phyloP scores from a whole-genome alignment of 2,113 vertebrate species.

The Carollia perspicillata region DNA sequence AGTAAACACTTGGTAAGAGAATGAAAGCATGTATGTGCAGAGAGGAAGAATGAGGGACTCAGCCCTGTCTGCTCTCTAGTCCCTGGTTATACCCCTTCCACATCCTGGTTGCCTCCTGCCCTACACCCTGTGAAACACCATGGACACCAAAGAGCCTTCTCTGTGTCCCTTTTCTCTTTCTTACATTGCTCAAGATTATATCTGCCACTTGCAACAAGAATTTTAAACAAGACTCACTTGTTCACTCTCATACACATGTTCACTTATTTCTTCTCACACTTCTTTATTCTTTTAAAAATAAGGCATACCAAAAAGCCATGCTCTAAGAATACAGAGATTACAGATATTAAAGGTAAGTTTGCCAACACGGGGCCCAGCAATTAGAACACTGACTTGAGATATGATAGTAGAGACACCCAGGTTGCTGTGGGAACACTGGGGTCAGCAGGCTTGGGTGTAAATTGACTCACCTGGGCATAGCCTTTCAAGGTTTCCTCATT shows the following conservation, averaged over 20 bases:
- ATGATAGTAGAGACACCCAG: neutral
- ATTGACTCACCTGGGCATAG: neutral
- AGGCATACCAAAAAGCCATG: neutral
- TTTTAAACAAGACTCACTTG: neutral
- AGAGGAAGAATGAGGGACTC: neutral
- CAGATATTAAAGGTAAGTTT: neutral
- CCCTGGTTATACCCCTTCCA: neutral
- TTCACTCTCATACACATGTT: neutral
- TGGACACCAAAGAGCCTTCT: neutral
- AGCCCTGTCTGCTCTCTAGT: neutral
- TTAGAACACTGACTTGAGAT: neutral
- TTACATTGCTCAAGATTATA: neutral
- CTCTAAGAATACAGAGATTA: neutral
- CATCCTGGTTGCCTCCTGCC: neutral
- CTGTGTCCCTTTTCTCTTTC: neutral
- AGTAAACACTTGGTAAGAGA: neutral
- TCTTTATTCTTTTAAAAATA: neutral
- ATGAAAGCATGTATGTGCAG: too few species aligned
- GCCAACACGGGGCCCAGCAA: neutral
- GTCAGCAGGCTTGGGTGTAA: neutral
- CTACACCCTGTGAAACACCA: neutral
- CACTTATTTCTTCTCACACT: neutral
- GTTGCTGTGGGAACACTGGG: neutral
- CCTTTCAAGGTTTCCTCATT: neutral
- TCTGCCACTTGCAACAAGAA: neutral